These are phyloP conservation scores for Apamea anceps DNA, from an alignment of 2,888 invertebrate genomes.

Conservation along the genomic window DNA sequence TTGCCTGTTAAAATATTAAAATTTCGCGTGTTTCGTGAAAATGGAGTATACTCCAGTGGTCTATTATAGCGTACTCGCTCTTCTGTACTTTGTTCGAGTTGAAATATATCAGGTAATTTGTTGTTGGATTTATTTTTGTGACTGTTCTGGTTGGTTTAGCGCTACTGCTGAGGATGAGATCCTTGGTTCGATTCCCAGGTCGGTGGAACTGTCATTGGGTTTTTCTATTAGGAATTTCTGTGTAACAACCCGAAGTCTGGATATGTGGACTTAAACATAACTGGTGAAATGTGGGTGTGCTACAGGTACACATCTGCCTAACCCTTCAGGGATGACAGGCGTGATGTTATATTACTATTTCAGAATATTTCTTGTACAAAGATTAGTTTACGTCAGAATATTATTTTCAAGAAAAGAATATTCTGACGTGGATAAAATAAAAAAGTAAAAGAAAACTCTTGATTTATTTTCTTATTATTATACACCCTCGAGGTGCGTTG, in stretches of 20 bases:
- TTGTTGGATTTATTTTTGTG: conserved; percentile 1
- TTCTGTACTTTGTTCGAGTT: conserved; percentile 25
- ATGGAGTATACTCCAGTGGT: conserved; percentile 48
- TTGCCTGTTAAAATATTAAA: conserved; percentile 59
- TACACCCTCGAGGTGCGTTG: no score
- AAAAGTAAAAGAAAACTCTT: no score
- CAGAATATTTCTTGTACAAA: no score
- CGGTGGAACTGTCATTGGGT: not conserved
- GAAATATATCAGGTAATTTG: conserved; percentile 22
- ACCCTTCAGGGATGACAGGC: not conserved
- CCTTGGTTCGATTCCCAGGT: not conserved
- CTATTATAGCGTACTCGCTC: conserved; percentile 42
- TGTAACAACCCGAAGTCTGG: not conserved
- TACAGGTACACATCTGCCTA: not conserved
- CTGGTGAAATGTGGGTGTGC: not conserved
- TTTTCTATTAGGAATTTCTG: not conserved
- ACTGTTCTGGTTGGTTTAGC: not conserved
- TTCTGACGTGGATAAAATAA: no score
- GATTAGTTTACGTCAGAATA: no score
- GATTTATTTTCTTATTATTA: no score
- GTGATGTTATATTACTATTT: no score
- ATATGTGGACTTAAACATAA: not conserved
- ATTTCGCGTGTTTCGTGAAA: conserved; percentile 36
- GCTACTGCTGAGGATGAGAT: not conserved
- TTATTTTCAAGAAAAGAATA: no score